Conservation (phyloP, 2,113 vertebrate genomes). For the Arothron firmamentum region DNA sequence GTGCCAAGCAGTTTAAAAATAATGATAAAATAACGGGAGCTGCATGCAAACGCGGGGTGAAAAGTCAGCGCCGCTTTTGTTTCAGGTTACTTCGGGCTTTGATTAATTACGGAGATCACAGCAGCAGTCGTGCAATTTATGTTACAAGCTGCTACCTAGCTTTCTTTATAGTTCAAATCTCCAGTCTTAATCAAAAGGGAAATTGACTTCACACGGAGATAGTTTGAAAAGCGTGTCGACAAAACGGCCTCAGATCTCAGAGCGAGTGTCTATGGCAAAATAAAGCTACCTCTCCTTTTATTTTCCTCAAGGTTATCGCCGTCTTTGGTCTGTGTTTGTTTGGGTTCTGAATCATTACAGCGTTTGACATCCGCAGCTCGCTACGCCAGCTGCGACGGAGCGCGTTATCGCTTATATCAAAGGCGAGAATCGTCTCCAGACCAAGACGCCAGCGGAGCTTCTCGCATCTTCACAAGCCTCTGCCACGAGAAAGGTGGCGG, state of each 20-base stretch:
- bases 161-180: slow-evolving; percentile 43
- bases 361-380: slow-evolving; percentile 21
- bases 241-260: slow-evolving; percentile 43
- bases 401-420: slow-evolving; percentile 3
- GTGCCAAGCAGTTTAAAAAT: slow-evolving; percentile 2
- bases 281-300: slow-evolving; percentile 28
- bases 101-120: slow-evolving; percentile 55
- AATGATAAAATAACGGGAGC: not conserved
- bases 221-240: slow-evolving; percentile 29
- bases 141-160: slow-evolving; percentile 15
- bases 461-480: too few species aligned
- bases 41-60: not conserved
- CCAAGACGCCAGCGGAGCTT: not conserved
- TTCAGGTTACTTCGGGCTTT: slow-evolving; percentile 29
- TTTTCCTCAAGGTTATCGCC: slow-evolving; percentile 29
- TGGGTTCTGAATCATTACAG: slow-evolving; percentile 34
- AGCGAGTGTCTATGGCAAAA: slow-evolving; percentile 40
- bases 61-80: slow-evolving; percentile 14
- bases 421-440: slow-evolving; percentile 2
- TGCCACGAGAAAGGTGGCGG: too few species aligned
- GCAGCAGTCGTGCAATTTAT: slow-evolving; percentile 20
- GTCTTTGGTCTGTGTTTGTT: slow-evolving; percentile 39
- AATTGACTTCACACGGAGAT: slow-evolving; percentile 34
- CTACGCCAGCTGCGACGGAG: slow-evolving; percentile 13
- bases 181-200: slow-evolving; percentile 42